Evolutionary conservation across 2,888 invertebrate species (phyloP), one percentile per base, ranked within the genome.

Genomic region (Coronaproctus castanopsis): DNA sequence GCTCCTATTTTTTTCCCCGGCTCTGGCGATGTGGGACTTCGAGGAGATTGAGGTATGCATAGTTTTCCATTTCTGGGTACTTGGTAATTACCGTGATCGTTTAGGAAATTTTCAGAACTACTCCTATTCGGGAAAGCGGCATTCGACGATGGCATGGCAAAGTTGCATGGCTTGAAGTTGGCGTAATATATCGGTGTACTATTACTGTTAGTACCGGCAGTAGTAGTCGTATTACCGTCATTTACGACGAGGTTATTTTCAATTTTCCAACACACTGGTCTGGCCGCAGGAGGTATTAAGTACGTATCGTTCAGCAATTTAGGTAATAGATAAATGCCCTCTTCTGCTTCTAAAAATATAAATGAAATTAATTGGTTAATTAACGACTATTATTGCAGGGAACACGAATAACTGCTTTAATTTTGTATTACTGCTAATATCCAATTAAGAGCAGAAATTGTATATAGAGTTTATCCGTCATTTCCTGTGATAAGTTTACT

Each of bases 231-330:
- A 3, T 61, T 54, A 3, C 20, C 55, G 2, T 2, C n/a, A 2
- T 21, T 54, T 18, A 21, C 20, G 23, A 14, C 1, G 18, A 20
- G 19, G 18, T 3, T 3, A 36, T n/a, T 19, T n/a, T 2, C 24
- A 23, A 19, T 19, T 2, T 22, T 36, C 65, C 66, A 51, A 65
- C 74, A 71, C 54, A 76, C 70, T 24, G 74, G 73, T 57, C 74
- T 71, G 20, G 75, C 73, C 61, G 75, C 73, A n/a, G 75, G 74
- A 10, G 73, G 72, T 57, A 80, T 71, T 57, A 72, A 70, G 63
- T 76, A 76, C 8, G 73, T 73, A 61, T 75, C 74, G 62, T 70
- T 73, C 58, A 75, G 64, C 14, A 74, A 72, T 61, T 74, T 69
- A 3, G 76, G 74, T 58, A 70, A 67, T 63, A 74, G 70, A 64